Base-by-base conservation (phyloP, 1,140 invertebrate genomes). In the Nixonia krombeini region DNA sequence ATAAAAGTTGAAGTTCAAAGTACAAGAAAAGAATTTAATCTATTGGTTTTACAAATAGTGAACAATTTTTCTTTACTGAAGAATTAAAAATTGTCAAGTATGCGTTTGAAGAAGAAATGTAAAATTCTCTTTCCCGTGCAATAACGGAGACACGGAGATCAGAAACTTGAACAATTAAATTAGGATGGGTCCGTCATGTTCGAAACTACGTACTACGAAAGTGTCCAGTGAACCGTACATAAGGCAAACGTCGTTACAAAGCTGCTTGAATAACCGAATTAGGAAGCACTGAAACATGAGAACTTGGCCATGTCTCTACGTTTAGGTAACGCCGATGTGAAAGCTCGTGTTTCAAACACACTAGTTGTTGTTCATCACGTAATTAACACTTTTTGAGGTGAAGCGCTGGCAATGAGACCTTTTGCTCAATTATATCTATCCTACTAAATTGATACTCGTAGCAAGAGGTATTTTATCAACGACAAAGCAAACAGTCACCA, bases 221-320 rank as follows among this genome's bases (percentile, higher is more conserved):
- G 52, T 41, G 49, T 53, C 53, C 61, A 69, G 52, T 69, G 65
- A 69, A 69, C 65, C 65, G 45, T 69, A 63, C 29, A 69, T 53
- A 62, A 63, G 58, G 58, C 65, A 69, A 69, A 69, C 58, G 58
- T 69, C 58, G 53, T 69, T 69, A 69, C 57, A 58, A 62, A 69
- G 58, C 42, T 62, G 58, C 53, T 55, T 52, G 65, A 68, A 57
- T 62, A 68, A 62, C 57, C 29, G 52, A 68, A 68, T 68, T 68
- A 68, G 57, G 57, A 51, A 47, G 40, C 51, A 50, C 59, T 49
- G 28, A 25, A 68, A 35, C 52, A 68, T 58, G 53, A 68, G 65
- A 62, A 68, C 57, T 68, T 68, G 55, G 57, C 50, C 65, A 52
- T 47, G 65, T 62, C 57, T 57, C 61, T 46, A 52, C 57, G 52